Conservation (phyloP, 2,113 vertebrate species). For the Herpailurus yagouaroundi region DNA sequence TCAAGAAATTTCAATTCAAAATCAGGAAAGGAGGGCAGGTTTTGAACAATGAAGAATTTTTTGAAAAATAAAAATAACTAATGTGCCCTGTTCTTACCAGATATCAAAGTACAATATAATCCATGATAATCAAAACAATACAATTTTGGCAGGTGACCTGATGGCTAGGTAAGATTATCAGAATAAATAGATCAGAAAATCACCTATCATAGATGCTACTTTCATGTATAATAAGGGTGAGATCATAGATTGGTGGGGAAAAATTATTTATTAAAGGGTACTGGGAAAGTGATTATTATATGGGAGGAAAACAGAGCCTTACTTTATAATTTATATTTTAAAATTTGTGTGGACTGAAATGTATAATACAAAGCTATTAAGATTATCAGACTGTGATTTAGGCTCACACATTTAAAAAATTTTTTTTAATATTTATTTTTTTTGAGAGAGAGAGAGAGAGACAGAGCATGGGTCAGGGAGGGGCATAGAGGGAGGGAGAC, state of each 20-base stretch:
- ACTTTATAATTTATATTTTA: background rate
- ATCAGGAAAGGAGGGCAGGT: background rate
- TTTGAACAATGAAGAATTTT: conserved; percentile 21
- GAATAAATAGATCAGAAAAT: background rate
- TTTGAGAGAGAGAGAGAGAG: too few species aligned
- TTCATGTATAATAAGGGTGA: background rate
- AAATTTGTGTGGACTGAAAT: background rate
- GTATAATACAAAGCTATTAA: background rate
- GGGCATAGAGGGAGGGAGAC: too few species aligned
- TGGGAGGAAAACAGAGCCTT: background rate
- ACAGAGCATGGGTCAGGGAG: too few species aligned
- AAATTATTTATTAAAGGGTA: background rate
- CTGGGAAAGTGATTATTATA: background rate
- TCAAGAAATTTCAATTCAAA: background rate
- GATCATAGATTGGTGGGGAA: background rate
- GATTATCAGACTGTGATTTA: background rate
- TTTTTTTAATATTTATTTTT: too few species aligned
- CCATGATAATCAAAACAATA: background rate
- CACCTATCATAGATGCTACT: background rate
- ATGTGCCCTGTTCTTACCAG: background rate
- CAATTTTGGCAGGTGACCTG: background rate
- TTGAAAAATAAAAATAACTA: background rate
- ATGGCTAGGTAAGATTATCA: background rate
- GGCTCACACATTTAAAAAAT: background rate
- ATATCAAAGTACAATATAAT: background rate